Percentiles rank a stretch among this genome's conserved stretches.
Conservation (phyloP, 2,113 vertebrate genomes). For the human (Homo sapiens) region DNA sequence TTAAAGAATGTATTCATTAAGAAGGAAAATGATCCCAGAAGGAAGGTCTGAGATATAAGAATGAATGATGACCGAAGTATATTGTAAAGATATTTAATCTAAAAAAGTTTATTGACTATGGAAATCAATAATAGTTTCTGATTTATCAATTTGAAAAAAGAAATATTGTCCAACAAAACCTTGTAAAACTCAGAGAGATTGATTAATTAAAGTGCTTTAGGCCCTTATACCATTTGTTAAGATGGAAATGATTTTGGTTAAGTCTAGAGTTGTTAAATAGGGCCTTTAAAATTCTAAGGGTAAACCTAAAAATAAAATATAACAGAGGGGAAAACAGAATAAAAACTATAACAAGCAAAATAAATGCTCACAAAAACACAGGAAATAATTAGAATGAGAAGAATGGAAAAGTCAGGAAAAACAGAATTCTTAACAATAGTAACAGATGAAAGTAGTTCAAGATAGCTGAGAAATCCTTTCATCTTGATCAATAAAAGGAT, state of each 20-base stretch:
- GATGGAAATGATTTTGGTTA: background rate
- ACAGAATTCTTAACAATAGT: background rate
- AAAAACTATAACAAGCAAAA: background rate
- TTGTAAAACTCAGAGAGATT: background rate
- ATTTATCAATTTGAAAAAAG: background rate
- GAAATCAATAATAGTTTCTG: background rate
- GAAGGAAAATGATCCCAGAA: background rate
- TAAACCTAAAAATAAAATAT: background rate
- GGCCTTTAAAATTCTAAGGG: background rate
- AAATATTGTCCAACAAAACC: background rate
- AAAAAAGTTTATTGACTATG: background rate
- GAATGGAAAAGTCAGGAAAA: background rate
- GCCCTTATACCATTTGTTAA: background rate
- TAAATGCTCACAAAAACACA: background rate
- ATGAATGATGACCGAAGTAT: background rate
- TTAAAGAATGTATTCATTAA: background rate
- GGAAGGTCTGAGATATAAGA: background rate
- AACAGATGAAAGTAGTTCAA: background rate
- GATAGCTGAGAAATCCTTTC: background rate
- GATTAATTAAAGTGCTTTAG: background rate
- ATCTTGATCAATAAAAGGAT: background rate
- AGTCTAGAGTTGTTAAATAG: background rate
- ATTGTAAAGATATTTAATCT: background rate
- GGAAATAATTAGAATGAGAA: background rate
- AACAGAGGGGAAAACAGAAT: background rate